Evolutionary conservation across 2,888 invertebrate genomes (phyloP).

Genomic region (Aphodius sticticus): DNA sequence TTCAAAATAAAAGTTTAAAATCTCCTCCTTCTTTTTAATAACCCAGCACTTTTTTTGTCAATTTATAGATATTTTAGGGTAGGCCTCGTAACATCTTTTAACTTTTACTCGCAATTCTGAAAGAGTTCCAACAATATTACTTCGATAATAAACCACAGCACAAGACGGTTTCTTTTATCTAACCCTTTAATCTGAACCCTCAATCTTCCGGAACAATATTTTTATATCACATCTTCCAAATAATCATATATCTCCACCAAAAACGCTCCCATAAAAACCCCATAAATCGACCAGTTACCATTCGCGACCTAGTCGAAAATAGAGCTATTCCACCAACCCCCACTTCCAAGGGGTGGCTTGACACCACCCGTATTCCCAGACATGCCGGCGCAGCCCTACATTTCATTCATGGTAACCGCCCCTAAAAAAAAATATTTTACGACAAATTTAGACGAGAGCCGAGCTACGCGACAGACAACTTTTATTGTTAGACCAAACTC

Average conservation of each 20-base stretch:
- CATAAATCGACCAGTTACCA: not conserved
- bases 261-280: not conserved
- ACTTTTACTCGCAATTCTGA: too few species aligned
- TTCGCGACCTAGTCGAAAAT: constrained; percentile 4
- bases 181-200: not conserved
- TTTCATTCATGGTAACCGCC: constrained; percentile 4
- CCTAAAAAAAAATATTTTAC: not conserved
- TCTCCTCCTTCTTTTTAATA: too few species aligned
- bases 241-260: not conserved
- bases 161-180: too few species aligned
- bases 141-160: too few species aligned
- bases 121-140: too few species aligned
- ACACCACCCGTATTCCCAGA: not conserved
- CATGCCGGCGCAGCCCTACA: not conserved
- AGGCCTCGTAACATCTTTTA: too few species aligned
- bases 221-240: not conserved
- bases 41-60: too few species aligned
- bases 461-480: not conserved
- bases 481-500: not conserved
- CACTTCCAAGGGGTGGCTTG: not conserved
- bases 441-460: not conserved
- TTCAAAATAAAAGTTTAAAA: too few species aligned
- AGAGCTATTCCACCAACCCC: not conserved
- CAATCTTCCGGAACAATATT: not conserved
- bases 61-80: too few species aligned